A percentile compares a stretch with the other conserved stretches of the same genome.
Conservation (phyloP, 1,140 invertebrate species). For the Drosophila nannoptera region DNA sequence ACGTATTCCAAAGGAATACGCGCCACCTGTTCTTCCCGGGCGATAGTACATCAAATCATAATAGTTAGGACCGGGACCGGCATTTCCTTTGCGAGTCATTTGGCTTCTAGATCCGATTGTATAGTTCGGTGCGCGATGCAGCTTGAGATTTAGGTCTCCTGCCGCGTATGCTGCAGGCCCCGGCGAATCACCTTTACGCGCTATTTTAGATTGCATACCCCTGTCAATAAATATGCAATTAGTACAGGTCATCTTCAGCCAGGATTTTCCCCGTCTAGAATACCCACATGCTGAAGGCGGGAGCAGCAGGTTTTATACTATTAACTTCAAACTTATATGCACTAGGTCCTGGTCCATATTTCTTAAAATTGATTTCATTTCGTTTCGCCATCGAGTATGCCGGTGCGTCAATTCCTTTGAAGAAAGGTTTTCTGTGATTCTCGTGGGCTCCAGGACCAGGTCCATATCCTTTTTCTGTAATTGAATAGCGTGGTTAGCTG, state of each 20-base stretch:
- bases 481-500: too few relatives aligned
- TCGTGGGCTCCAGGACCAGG: slow-evolving; percentile 82
- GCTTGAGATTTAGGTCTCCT: slow-evolving; percentile 65
- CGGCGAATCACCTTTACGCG: slow-evolving; percentile 78
- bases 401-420: slow-evolving; percentile 80
- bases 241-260: neutral
- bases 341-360: slow-evolving; percentile 82
- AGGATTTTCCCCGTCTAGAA: neutral
- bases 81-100: slow-evolving; percentile 21
- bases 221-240: slow-evolving; percentile 49
- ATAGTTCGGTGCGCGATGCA: slow-evolving; percentile 74
- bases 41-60: slow-evolving; percentile 75
- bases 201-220: slow-evolving; percentile 71
- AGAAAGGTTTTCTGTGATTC: slow-evolving; percentile 79
- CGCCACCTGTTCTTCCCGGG: slow-evolving; percentile 56
- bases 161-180: slow-evolving; percentile 82
- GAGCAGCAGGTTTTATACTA: slow-evolving; percentile 72
- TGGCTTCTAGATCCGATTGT: slow-evolving; percentile 67
- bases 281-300: slow-evolving; percentile 80
- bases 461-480: slow-evolving; percentile 55
- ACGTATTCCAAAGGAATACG: slow-evolving; percentile 67
- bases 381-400: slow-evolving; percentile 81
- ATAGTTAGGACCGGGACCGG: slow-evolving; percentile 79
- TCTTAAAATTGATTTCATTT: slow-evolving; percentile 76
- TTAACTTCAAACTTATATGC: slow-evolving; percentile 81